A percentile compares a stretch with the other conserved stretches of the same genome.
These are phyloP conservation scores for Phrynocephalus vlangalii DNA, from an alignment of 2,797 vertebrate genomes.

Conservation along the genomic window DNA sequence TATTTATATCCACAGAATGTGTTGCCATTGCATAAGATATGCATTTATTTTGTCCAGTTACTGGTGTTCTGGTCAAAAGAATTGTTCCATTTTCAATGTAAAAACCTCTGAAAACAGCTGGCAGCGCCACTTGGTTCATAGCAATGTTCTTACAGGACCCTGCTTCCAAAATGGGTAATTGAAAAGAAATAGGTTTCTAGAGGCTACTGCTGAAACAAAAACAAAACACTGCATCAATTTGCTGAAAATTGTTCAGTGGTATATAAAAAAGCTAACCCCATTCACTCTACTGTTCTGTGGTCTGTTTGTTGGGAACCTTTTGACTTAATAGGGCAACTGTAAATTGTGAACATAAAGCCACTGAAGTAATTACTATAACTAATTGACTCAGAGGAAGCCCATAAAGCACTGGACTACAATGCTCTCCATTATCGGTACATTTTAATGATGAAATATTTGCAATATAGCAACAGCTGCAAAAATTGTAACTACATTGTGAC, in stretches of 20 bases:
- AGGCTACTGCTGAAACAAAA: conserved; percentile 36
- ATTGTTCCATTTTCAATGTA: conserved; percentile 65
- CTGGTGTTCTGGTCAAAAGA: conserved; percentile 54
- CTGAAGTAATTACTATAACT: conserved; percentile 49
- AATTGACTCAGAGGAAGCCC: conserved; percentile 46
- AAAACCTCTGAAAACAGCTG: conserved; percentile 59
- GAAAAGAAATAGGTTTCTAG: conserved; percentile 37
- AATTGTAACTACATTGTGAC: conserved; percentile 10
- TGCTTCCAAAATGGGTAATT: conserved; percentile 51
- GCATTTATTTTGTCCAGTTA: conserved; percentile 53
- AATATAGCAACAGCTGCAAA: conserved; percentile 21
- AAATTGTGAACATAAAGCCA: conserved; percentile 46
- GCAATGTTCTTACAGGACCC: conserved; percentile 59
- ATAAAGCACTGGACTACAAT: conserved; percentile 37
- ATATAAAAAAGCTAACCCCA: conserved; percentile 38
- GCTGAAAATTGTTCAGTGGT: conserved; percentile 58
- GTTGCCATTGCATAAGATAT: conserved; percentile 27
- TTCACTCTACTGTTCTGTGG: conserved; percentile 30
- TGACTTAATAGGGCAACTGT: conserved; percentile 12
- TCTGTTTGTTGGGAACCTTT: conserved; percentile 35
- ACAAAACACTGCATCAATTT: conserved; percentile 39
- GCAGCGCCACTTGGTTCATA: conserved; percentile 43
- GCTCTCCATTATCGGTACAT: conserved; percentile 8
- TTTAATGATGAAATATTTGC: conserved; percentile 43
- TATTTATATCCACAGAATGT: conserved; percentile 31